phyloP scores from a whole-genome alignment of 2,888 invertebrate genomes.

The Tetheella fluctuosa region DNA sequence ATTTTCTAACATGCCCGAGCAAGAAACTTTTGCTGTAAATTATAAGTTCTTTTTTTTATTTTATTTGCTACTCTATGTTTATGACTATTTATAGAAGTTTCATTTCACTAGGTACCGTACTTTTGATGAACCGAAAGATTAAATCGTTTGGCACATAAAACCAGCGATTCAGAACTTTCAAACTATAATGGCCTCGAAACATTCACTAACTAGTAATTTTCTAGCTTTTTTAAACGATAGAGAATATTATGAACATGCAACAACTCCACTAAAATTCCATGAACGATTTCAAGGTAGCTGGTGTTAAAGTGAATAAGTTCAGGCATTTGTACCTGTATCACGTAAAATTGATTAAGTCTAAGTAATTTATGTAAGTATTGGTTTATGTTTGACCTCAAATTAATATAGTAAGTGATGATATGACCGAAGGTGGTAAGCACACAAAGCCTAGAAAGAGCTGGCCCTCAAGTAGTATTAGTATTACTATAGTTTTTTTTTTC shows the following conservation, averaged over 20 bases:
- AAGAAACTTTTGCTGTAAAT: too few species aligned
- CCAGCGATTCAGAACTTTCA: neutral
- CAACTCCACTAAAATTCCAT: neutral
- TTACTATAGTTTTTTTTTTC: too few species aligned
- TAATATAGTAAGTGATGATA: neutral
- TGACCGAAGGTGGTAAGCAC: too few species aligned
- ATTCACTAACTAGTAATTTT: slow-evolving; percentile 5
- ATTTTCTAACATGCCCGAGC: too few species aligned
- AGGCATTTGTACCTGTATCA: neutral
- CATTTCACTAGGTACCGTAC: neutral
- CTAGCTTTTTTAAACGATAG: neutral
- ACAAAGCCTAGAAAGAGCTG: too few species aligned
- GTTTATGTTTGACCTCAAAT: too few species aligned
- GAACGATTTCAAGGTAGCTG: neutral
- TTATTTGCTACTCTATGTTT: too few species aligned
- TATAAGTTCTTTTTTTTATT: too few species aligned
- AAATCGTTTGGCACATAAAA: neutral
- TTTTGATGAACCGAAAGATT: neutral
- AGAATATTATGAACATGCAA: neutral
- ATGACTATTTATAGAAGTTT: too few species aligned
- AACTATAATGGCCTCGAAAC: neutral
- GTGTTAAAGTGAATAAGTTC: neutral
- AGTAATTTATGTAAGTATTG: too few species aligned
- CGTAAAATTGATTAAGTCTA: neutral
- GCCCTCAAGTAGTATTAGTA: too few species aligned